Evolutionary conservation across 2,888 invertebrate genomes (phyloP).

Genomic region (Cryptocephalus moraei): DNA sequence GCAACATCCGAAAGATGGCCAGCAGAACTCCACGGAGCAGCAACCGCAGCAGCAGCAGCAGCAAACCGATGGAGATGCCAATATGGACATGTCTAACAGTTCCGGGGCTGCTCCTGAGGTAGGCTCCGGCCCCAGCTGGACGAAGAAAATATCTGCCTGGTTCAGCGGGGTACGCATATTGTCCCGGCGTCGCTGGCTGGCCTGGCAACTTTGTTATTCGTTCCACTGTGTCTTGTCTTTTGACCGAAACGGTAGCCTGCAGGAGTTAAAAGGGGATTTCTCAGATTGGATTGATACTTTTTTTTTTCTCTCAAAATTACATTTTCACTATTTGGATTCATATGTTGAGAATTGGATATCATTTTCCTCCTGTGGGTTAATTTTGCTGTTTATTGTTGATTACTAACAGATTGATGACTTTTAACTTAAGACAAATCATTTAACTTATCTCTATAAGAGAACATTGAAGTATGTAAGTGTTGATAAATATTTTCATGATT

Average conservation of each 20-base stretch:
- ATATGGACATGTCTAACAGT: conserved; percentile 22
- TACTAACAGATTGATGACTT: too few species aligned
- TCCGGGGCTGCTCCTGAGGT: conserved; percentile 34
- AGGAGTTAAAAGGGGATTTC: too few species aligned
- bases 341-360: neutral
- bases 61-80: conserved; percentile 39
- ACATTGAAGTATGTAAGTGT: too few species aligned
- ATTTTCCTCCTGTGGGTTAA: neutral
- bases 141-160: conserved; percentile 41
- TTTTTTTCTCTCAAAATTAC: conserved; percentile 1
- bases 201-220: conserved; percentile 25
- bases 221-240: conserved; percentile 13
- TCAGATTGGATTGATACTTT: neutral
- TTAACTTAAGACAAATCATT: too few species aligned
- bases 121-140: conserved; percentile 40
- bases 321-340: neutral
- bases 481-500: too few species aligned
- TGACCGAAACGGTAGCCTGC: neutral
- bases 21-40: conserved; percentile 8
- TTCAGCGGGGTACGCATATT: conserved; percentile 41
- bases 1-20: conserved; percentile 5
- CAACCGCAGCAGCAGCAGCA: conserved; percentile 21
- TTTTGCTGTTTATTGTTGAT: too few species aligned
- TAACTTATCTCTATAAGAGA: too few species aligned
- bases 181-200: conserved; percentile 29